Percentiles rank a stretch among this genome's conserved stretches.
phyloP scores from a whole-genome alignment of 2,888 invertebrate species.

The Rosalia funebris region DNA sequence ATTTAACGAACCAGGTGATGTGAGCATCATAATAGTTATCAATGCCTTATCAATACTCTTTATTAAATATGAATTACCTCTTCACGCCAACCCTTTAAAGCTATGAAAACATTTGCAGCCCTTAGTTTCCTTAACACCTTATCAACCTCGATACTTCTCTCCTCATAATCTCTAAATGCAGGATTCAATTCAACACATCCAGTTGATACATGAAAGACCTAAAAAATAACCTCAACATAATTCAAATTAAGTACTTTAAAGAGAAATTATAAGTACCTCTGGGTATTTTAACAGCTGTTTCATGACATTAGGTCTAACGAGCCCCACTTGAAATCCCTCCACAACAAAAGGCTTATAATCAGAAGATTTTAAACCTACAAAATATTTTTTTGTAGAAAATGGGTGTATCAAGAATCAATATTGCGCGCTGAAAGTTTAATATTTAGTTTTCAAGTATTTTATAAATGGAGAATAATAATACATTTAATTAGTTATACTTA shows the following conservation, averaged over 20 bases:
- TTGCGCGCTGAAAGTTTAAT: constrained; percentile 29
- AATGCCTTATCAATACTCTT: not conserved
- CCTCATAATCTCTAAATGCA: constrained; percentile 85
- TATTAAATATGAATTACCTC: constrained; percentile 71
- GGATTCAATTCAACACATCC: constrained; percentile 86
- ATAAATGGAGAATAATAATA: constrained; percentile 31
- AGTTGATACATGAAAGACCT: constrained; percentile 79
- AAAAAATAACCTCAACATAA: constrained; percentile 32
- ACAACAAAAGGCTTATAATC: constrained; percentile 89
- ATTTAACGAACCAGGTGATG: not conserved
- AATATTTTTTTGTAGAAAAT: constrained; percentile 13
- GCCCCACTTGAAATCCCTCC: constrained; percentile 88
- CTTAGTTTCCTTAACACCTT: constrained; percentile 81
- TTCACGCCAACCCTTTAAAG: constrained; percentile 92
- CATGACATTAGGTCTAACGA: constrained; percentile 86
- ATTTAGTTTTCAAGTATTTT: constrained; percentile 28
- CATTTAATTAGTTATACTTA: constrained; percentile 14
- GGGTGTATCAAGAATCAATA: constrained; percentile 52
- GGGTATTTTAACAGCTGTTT: constrained; percentile 83
- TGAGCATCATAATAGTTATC: not conserved
- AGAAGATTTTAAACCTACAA: constrained; percentile 77
- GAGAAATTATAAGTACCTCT: constrained; percentile 71
- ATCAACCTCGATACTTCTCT: constrained; percentile 81
- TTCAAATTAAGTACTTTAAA: not conserved
- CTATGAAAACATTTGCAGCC: constrained; percentile 79